phyloP scores from a whole-genome alignment of 2,888 invertebrate genomes.

The Leptodirus hochenwartii region DNA sequence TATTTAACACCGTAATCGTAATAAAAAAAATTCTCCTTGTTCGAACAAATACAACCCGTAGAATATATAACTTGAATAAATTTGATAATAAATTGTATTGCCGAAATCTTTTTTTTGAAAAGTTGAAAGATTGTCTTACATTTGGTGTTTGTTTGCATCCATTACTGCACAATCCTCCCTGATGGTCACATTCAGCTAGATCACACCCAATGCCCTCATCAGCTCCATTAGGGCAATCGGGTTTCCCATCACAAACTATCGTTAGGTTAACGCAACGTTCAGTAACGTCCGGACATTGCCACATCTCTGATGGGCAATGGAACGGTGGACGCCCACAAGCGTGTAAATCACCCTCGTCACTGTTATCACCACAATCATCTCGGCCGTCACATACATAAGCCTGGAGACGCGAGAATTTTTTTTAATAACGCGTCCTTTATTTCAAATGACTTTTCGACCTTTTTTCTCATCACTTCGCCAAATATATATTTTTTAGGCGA shows the following conservation, averaged over 20 bases:
- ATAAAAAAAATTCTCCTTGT: slow-evolving; percentile 8
- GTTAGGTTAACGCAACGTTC: slow-evolving; percentile 72
- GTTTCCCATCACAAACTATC: slow-evolving; percentile 71
- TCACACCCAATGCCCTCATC: slow-evolving; percentile 90
- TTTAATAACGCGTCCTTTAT: background rate
- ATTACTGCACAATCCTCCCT: slow-evolving; percentile 60
- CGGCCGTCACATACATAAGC: slow-evolving; percentile 87
- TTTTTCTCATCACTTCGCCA: no score
- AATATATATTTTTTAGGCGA: no score
- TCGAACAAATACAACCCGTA: no score
- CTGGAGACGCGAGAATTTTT: no score
- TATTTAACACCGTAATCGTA: no score
- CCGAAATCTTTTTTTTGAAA: no score
- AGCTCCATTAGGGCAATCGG: slow-evolving; percentile 83
- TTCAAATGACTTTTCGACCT: no score
- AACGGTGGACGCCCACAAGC: slow-evolving; percentile 66
- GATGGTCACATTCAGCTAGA: slow-evolving; percentile 58
- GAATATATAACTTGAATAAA: no score
- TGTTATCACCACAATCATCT: slow-evolving; percentile 83
- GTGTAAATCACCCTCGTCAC: slow-evolving; percentile 68
- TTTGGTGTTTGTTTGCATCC: slow-evolving; percentile 71
- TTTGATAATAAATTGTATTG: no score
- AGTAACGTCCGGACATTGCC: slow-evolving; percentile 72
- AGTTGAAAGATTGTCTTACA: no score
- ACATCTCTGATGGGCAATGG: slow-evolving; percentile 56